Percentiles rank a stretch among this genome's conserved stretches.
Evolutionary conservation across 2,888 invertebrate genomes (phyloP).

Genomic region (Bhutanitis thaidina): DNA sequence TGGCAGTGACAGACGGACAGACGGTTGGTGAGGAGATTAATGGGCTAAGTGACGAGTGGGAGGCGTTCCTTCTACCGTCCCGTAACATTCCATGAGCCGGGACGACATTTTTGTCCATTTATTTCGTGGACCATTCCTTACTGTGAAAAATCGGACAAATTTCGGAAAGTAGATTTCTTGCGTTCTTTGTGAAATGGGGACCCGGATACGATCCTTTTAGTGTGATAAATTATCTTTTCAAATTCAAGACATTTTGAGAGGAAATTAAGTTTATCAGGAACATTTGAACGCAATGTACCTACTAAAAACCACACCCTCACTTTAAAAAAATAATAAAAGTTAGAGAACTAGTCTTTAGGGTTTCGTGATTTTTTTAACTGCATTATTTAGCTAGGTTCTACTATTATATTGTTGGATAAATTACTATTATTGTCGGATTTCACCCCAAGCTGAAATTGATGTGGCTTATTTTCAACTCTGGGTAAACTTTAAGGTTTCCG

Average conservation of each 20-base stretch:
- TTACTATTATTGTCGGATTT: too few species aligned
- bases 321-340: slow-evolving; percentile 10
- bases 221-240: slow-evolving; percentile 13
- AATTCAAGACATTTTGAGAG: not conserved
- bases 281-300: not conserved
- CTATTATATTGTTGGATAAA: too few species aligned
- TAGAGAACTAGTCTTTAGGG: not conserved
- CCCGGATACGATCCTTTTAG: slow-evolving; percentile 13
- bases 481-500: too few species aligned
- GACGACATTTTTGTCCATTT: slow-evolving; percentile 57
- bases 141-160: slow-evolving; percentile 61
- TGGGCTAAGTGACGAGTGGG: slow-evolving; percentile 76
- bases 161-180: slow-evolving; percentile 28
- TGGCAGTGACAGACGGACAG: slow-evolving; percentile 72
- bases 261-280: slow-evolving; percentile 2
- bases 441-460: too few species aligned
- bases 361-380: too few species aligned
- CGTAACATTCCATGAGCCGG: slow-evolving; percentile 38
- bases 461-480: too few species aligned
- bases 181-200: slow-evolving; percentile 18
- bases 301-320: not conserved
- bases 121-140: slow-evolving; percentile 54
- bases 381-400: too few species aligned
- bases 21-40: slow-evolving; percentile 71
- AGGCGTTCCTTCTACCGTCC: slow-evolving; percentile 44